These are phyloP conservation scores for Tigriopus japonicus DNA, from an alignment of 1,140 invertebrate species.

Conservation along the genomic window DNA sequence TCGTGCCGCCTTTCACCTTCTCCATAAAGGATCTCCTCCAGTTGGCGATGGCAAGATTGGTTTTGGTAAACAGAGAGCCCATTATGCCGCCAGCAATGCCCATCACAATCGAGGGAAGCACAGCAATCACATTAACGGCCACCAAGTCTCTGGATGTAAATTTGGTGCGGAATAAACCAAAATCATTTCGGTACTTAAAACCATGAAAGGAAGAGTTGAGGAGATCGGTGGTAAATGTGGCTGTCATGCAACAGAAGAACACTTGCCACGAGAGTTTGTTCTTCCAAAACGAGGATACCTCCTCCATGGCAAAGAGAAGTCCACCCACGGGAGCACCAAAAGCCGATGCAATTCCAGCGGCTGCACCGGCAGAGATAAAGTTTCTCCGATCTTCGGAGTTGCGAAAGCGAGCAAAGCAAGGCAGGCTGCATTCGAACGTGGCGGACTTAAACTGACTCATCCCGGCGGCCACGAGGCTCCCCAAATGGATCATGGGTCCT, in stretches of 20 bases:
- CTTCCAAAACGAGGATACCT: slow-evolving; percentile 30
- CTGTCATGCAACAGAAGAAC: slow-evolving; percentile 30
- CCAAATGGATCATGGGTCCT: slow-evolving; percentile 28
- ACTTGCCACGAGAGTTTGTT: slow-evolving; percentile 29
- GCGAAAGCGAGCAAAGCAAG: slow-evolving; percentile 26
- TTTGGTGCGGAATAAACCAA: slow-evolving; percentile 26
- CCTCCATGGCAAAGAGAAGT: slow-evolving; percentile 20
- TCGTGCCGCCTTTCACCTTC: neutral
- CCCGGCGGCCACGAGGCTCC: slow-evolving; percentile 26
- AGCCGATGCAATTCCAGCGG: slow-evolving; percentile 20
- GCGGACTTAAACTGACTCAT: slow-evolving; percentile 27
- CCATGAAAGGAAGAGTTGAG: slow-evolving; percentile 26
- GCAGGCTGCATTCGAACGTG: slow-evolving; percentile 24
- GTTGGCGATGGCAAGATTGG: slow-evolving; percentile 23
- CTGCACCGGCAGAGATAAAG: slow-evolving; percentile 20
- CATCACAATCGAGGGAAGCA: slow-evolving; percentile 15
- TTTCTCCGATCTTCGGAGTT: slow-evolving; percentile 27
- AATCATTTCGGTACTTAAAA: slow-evolving; percentile 25
- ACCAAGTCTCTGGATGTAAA: slow-evolving; percentile 14
- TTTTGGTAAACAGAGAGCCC: slow-evolving; percentile 24
- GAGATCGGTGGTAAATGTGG: slow-evolving; percentile 28
- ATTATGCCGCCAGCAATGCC: slow-evolving; percentile 21
- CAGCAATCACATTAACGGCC: slow-evolving; percentile 17
- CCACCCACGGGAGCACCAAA: slow-evolving; percentile 20
- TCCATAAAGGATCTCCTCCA: slow-evolving; percentile 9